Evolutionary conservation across 1,140 invertebrate genomes (phyloP), one percentile per base, ranked within the genome.

Genomic region (Drosophila simulans): DNA sequence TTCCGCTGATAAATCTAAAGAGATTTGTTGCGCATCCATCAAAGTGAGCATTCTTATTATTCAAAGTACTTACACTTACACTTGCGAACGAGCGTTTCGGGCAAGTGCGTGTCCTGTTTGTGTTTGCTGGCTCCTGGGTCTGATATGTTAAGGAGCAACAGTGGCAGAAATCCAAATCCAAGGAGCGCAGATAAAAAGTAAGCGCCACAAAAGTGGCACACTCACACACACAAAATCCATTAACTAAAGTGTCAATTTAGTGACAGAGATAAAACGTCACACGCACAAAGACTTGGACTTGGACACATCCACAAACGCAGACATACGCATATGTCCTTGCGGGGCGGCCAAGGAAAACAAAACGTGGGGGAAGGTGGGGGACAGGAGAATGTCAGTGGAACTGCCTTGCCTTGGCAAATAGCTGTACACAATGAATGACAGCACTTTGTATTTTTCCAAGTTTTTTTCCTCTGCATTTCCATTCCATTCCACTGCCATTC

Each of bases 201-300:
- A 86, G 64, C 69, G 62, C 63, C 82, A 70, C 77, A 85, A 72
- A 75, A 31, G 31, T 76, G 65, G 62, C 63, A 70, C 79, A 79
- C 79, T 76, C 84, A 89, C 84, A 84, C 84, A 89, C 77, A 83
- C 79, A 77, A 90, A 90, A 91, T 83, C 86, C 88, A 90, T 90
- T 90, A 90, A 90, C 82, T 90, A 90, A 90, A 90, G 86, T 90
- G 86, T 90, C 86, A 90, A 90, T 90, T 90, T 90, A 90, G 88
- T 90, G 86, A 90, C 88, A 90, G 76, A 90, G 86, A 90, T 90
- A 90, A 90, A 90, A 90, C 82, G 88, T 82, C 86, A 90, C 83
- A 90, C 81, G 63, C 74, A 86, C 53, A 56, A 58, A 46, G 43
- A 58, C 56, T 46, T 54, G 40, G 63, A 43, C 62, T 37, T 48